Conservation (phyloP, 2,113 vertebrate species). For the Dendrocopos noguchii region DNA sequence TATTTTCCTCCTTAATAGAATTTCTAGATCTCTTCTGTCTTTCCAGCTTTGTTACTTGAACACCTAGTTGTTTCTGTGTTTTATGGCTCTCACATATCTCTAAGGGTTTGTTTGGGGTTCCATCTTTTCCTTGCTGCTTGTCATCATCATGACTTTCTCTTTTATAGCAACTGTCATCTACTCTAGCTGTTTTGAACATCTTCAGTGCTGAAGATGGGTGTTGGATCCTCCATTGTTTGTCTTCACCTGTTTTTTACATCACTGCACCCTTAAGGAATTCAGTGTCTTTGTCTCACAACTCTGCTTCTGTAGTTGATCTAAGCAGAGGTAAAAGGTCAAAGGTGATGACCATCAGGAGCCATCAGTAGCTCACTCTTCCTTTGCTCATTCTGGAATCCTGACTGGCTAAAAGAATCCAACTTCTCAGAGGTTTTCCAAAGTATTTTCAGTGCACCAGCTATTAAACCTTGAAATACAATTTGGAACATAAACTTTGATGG, state of each 20-base stretch:
- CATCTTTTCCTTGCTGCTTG: neutral
- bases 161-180: neutral
- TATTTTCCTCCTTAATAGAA: neutral
- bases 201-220: neutral
- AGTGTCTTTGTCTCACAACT: neutral
- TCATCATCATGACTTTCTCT: neutral
- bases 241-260: neutral
- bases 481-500: slow-evolving; percentile 60
- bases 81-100: neutral
- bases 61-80: neutral
- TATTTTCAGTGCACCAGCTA: neutral
- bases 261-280: neutral
- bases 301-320: neutral
- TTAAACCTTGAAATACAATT: slow-evolving; percentile 67
- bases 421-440: slow-evolving; percentile 4
- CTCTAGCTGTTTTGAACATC: neutral
- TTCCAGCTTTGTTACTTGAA: neutral
- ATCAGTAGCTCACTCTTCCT: neutral
- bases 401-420: neutral
- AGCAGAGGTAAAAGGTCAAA: neutral
- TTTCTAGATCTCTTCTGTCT: neutral
- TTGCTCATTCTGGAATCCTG: neutral
- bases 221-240: neutral
- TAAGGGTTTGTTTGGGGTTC: neutral
- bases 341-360: neutral